A percentile compares a stretch with the other conserved stretches of the same genome.
Evolutionary conservation across 1,140 invertebrate species (phyloP).

Genomic region (Aphelenchoides avenae): DNA sequence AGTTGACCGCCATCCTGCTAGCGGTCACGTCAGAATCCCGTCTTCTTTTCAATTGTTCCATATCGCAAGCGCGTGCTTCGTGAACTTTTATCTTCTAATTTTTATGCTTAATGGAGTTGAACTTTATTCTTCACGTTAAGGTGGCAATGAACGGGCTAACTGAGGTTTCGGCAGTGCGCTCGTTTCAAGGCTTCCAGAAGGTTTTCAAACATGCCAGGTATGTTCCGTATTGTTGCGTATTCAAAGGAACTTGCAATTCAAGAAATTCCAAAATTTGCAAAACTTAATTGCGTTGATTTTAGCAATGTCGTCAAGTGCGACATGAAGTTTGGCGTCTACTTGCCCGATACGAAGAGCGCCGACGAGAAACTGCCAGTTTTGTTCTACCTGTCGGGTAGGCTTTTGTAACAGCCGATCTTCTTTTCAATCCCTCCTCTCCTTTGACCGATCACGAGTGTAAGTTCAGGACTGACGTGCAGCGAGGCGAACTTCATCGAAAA

Average conservation of each 20-base stretch:
- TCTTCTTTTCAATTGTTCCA: too few species aligned
- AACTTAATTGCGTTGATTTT: background rate
- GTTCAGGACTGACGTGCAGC: slow-evolving; percentile 76
- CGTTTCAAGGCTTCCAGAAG: slow-evolving; percentile 32
- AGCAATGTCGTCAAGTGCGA: slow-evolving; percentile 75
- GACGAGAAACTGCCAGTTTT: slow-evolving; percentile 74
- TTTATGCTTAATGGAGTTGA: too few species aligned
- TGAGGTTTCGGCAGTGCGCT: slow-evolving; percentile 18
- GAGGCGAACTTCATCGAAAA: slow-evolving; percentile 96
- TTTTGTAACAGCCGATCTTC: slow-evolving; percentile 3
- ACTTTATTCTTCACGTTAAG: too few species aligned
- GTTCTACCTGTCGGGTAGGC: slow-evolving; percentile 78
- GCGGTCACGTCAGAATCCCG: too few species aligned
- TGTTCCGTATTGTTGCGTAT: background rate
- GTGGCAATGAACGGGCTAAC: too few species aligned
- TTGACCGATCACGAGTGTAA: background rate
- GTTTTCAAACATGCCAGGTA: slow-evolving; percentile 29
- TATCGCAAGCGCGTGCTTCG: too few species aligned
- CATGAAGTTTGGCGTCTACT: slow-evolving; percentile 87
- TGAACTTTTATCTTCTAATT: too few species aligned
- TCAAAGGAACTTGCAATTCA: background rate
- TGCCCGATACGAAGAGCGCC: slow-evolving; percentile 68
- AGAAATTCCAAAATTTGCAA: background rate
- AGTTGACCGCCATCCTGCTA: too few species aligned
- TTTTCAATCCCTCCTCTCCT: background rate